Base-by-base conservation (phyloP, 2,113 vertebrate genomes). In the Esox niger region DNA sequence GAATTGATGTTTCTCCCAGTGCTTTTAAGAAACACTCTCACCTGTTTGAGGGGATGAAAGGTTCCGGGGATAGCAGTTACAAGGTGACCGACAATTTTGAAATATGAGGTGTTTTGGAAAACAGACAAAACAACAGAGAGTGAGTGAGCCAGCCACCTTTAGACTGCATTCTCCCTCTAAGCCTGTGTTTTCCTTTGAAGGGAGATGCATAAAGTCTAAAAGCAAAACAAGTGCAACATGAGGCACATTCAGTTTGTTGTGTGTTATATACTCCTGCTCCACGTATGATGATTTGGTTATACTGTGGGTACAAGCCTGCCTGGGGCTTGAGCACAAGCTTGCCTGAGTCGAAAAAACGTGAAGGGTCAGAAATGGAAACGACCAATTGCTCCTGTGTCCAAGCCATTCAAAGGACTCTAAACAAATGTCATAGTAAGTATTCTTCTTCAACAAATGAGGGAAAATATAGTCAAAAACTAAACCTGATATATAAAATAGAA, bases 1-100 rank as follows among this genome's bases (percentile, higher is more conserved):
- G 95, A 93, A 98, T 99, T 91, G 97, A 99, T 92, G 96, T 99
- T 93, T 98, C 96, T 90, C 96, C 95, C 84, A 98, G 97, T 95
- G 95, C 95, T 91, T 98, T 98, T 95, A 97, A 94, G 94, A 98
- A 97, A 90, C 95, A 97, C 92, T 92, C 95, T 89, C 95, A 96
- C 85, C 88, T 95, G 89, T 97, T 95, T 89, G 97, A 98, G 81
- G 95, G 95, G 83, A 88, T 93, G 86, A 98, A 98, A 95, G 94
- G 89, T 84, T 91, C 95, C 88, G 92, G 93, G 86, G 97, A 98
- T 82, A 86, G 94, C 90, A 92, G 93, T 91, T 94, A 94, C 90
- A 99, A 99, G 97, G 97, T 99, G 95, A 99, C 95, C 91, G 90
- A 93, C 93, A 71, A 87, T 88, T 91, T 91, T 90, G 94, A 89